A percentile compares a stretch with the other conserved stretches of the same genome.
These are phyloP conservation scores for Amiota minor DNA, from an alignment of 2,888 invertebrate genomes.

Conservation along the genomic window DNA sequence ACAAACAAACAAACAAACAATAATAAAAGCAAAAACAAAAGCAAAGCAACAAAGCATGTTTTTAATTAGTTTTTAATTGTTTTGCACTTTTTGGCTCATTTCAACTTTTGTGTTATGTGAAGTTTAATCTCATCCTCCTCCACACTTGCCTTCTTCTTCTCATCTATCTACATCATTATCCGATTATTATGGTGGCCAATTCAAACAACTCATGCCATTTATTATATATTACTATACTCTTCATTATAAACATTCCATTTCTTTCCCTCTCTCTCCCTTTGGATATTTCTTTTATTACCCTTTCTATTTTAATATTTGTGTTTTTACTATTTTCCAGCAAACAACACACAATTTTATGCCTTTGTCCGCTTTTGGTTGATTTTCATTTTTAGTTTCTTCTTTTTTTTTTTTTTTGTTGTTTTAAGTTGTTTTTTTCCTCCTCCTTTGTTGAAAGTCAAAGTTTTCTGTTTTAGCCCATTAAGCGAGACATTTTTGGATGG, in stretches of 20 bases:
- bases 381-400: not conserved
- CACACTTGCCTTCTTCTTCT: too few relatives aligned
- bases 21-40: not conserved
- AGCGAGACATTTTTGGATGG: not conserved
- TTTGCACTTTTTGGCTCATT: conserved; percentile 21
- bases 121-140: not conserved
- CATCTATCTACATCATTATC: too few relatives aligned
- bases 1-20: not conserved
- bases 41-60: not conserved
- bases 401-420: not conserved
- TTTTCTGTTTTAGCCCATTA: not conserved
- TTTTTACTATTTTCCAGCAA: too few relatives aligned
- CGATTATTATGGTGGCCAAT: too few relatives aligned
- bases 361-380: too few relatives aligned
- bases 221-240: not conserved
- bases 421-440: not conserved
- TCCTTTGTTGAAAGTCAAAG: not conserved
- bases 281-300: too few relatives aligned
- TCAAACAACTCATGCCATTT: not conserved
- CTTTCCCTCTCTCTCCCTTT: too few relatives aligned
- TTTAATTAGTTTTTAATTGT: conserved; percentile 22
- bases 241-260: too few relatives aligned
- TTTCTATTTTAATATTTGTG: too few relatives aligned
- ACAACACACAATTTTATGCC: too few relatives aligned
- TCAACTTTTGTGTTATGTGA: conserved; percentile 1